Evolutionary conservation across 64 coral and sea anemone genomes (phyloP).

Genomic region (Platygyra sinensis): DNA sequence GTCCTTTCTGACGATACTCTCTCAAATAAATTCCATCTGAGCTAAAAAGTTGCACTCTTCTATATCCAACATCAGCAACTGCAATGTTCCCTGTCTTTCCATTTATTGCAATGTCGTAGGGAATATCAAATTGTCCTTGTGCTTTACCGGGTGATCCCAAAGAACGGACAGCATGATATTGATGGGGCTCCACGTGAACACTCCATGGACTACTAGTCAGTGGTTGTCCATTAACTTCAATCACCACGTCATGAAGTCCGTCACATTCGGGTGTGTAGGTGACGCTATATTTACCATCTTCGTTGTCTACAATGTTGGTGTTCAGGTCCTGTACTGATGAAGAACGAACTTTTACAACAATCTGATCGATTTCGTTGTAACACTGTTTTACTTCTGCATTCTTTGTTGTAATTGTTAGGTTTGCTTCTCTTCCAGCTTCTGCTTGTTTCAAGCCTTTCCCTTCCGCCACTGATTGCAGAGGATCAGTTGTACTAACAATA

Average conservation of each 20-base stretch:
- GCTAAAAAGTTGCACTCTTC: too few species aligned
- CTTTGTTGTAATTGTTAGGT: not conserved
- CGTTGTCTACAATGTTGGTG: not conserved
- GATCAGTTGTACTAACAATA: not conserved
- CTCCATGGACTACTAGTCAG: not conserved
- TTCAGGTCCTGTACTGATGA: not conserved
- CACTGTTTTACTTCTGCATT: constrained; percentile 8
- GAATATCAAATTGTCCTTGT: not conserved
- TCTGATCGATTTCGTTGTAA: not conserved
- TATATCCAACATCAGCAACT: not conserved
- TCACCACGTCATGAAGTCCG: not conserved
- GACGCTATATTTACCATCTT: not conserved
- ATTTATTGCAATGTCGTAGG: not conserved
- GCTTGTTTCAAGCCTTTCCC: not conserved
- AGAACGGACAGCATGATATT: not conserved
- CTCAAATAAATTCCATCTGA: too few species aligned
- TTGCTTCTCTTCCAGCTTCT: not conserved
- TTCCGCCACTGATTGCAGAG: not conserved
- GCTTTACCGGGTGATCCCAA: not conserved
- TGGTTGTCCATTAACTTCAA: constrained; percentile 15
- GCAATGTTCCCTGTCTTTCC: not conserved
- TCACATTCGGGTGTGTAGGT: not conserved
- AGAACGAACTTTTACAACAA: not conserved
- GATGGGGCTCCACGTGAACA: not conserved
- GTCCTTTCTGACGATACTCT: too few species aligned